Conservation (phyloP, 1,140 invertebrate species). For the Neodiprion virginianus region DNA sequence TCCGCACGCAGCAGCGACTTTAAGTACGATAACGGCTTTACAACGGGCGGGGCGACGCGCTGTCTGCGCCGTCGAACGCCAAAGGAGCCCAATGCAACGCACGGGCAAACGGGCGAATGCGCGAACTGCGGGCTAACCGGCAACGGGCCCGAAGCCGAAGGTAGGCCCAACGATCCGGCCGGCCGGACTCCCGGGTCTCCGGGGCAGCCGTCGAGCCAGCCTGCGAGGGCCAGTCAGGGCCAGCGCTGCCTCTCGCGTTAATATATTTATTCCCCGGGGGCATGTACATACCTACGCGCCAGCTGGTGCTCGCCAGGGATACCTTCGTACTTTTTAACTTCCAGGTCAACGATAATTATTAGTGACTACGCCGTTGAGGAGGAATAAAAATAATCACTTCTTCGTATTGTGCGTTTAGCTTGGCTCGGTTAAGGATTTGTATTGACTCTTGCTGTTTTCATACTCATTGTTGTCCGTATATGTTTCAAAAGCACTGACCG, state of each 20-base stretch:
- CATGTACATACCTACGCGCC: conserved; percentile 6
- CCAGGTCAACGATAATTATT: conserved; percentile 3
- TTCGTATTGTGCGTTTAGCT: background rate
- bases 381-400: background rate
- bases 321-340: conserved; percentile 7
- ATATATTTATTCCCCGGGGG: background rate
- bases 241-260: conserved; percentile 6
- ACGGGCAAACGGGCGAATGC: background rate
- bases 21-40: conserved; percentile 7
- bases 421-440: no score
- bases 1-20: conserved; percentile 3
- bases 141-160: background rate
- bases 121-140: background rate
- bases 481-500: no score
- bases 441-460: no score
- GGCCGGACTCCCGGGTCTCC: conserved; percentile 2
- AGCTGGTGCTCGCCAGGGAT: conserved; percentile 6
- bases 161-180: background rate
- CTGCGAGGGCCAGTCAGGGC: conserved; percentile 1
- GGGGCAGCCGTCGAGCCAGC: background rate
- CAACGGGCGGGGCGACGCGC: conserved; percentile 5
- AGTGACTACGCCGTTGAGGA: background rate
- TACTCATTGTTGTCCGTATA: no score
- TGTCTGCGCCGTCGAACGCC: conserved; percentile 2
- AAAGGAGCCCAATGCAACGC: background rate